Percentiles rank a stretch among this genome's conserved stretches.
These are phyloP conservation scores for Stenurella melanura DNA, from an alignment of 2,888 invertebrate genomes.

Conservation along the genomic window DNA sequence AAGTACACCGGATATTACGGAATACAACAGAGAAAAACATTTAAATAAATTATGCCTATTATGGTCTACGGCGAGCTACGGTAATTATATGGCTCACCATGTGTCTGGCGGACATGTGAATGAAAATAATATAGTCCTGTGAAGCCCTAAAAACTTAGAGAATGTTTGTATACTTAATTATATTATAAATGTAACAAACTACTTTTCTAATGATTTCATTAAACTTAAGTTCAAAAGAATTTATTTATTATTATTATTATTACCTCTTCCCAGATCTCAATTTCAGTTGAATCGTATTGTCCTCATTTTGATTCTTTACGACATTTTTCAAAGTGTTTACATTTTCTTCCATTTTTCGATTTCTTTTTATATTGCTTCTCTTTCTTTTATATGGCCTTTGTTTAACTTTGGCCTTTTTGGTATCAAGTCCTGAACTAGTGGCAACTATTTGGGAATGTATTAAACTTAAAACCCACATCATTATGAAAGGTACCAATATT, in stretches of 20 bases:
- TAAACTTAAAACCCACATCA: constrained; percentile 84
- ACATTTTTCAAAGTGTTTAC: not conserved
- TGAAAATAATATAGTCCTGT: no score
- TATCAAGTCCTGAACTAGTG: constrained; percentile 75
- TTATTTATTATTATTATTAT: no score
- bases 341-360: not conserved
- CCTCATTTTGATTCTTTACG: not conserved
- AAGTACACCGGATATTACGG: no score
- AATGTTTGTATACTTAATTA: no score
- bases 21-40: no score
- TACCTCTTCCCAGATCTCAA: not conserved
- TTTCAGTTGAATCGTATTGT: not conserved
- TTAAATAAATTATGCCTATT: no score
- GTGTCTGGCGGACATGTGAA: no score
- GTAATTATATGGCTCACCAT: no score
- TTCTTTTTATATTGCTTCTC: not conserved
- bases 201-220: no score
- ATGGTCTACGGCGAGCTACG: no score
- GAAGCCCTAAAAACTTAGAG: no score
- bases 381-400: constrained; percentile 53
- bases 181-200: no score
- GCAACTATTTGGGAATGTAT: constrained; percentile 89
- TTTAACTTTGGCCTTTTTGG: constrained; percentile 58
- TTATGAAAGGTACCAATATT: constrained; percentile 81
- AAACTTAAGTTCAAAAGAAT: not conserved